Conservation (phyloP, 2,113 vertebrate genomes). For the Hippocampus comes region DNA sequence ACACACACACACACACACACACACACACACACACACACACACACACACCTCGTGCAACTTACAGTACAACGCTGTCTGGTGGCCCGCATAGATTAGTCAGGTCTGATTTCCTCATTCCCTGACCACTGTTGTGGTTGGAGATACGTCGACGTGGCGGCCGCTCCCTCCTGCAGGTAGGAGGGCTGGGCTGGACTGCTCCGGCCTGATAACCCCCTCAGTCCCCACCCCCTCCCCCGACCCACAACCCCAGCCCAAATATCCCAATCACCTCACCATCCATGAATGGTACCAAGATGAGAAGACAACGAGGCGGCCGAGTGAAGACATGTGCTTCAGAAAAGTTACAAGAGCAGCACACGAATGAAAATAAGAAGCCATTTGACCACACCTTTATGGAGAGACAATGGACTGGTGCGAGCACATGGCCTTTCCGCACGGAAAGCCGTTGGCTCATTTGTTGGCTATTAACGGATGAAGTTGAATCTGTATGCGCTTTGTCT, state of each 20-base stretch:
- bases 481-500: no score
- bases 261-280: conserved; percentile 18
- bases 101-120: conserved; percentile 93
- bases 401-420: conserved; percentile 32
- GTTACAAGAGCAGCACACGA: no score
- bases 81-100: conserved; percentile 89
- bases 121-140: conserved; percentile 89
- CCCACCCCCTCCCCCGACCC: no score
- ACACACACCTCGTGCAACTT: conserved; percentile 19
- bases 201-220: conserved; percentile 60
- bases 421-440: no score
- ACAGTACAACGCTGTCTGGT: conserved; percentile 48
- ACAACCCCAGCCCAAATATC: no score
- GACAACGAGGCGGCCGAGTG: conserved; percentile 9
- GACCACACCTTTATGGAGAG: no score
- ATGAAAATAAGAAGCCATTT: no score
- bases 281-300: conserved; percentile 18
- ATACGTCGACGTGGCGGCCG: conserved; percentile 89
- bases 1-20: conserved; percentile 16
- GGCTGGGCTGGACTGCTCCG: conserved; percentile 60
- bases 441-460: no score
- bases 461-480: no score
- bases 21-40: not conserved
- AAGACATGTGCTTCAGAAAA: not conserved
- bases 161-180: conserved; percentile 82